Evolutionary conservation across 2,888 invertebrate species (phyloP).

Genomic region (Hyposoter dolosus): DNA sequence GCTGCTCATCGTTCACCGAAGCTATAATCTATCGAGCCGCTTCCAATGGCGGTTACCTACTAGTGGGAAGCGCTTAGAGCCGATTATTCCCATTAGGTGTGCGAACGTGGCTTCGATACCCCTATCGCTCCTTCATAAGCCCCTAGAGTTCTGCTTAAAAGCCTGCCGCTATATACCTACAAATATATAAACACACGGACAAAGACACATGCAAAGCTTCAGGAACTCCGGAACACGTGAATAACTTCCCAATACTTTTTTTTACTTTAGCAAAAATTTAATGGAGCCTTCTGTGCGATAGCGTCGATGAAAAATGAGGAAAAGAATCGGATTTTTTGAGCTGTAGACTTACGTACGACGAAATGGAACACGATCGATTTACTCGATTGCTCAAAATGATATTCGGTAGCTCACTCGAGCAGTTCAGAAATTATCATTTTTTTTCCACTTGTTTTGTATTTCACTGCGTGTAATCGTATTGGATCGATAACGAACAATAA

Average conservation of each 20-base stretch:
- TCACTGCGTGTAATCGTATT: neutral
- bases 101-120: constrained; percentile 32
- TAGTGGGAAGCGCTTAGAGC: constrained; percentile 50
- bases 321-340: no score
- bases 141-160: constrained; percentile 41
- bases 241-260: neutral
- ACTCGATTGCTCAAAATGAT: no score
- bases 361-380: no score
- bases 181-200: neutral
- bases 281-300: neutral
- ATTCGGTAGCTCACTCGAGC: no score
- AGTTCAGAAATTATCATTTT: no score
- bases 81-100: constrained; percentile 64
- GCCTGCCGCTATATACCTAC: constrained; percentile 7
- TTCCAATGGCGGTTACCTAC: constrained; percentile 44
- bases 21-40: constrained; percentile 58
- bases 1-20: constrained; percentile 47
- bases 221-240: neutral
- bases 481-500: neutral
- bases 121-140: constrained; percentile 46
- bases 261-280: neutral
- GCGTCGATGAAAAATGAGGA: neutral
- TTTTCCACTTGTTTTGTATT: no score
- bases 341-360: no score
- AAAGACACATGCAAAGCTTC: neutral